A percentile compares a stretch with the other conserved stretches of the same genome.
Evolutionary conservation across 1,140 invertebrate species (phyloP).

Genomic region (Drosophila trapezifrons): DNA sequence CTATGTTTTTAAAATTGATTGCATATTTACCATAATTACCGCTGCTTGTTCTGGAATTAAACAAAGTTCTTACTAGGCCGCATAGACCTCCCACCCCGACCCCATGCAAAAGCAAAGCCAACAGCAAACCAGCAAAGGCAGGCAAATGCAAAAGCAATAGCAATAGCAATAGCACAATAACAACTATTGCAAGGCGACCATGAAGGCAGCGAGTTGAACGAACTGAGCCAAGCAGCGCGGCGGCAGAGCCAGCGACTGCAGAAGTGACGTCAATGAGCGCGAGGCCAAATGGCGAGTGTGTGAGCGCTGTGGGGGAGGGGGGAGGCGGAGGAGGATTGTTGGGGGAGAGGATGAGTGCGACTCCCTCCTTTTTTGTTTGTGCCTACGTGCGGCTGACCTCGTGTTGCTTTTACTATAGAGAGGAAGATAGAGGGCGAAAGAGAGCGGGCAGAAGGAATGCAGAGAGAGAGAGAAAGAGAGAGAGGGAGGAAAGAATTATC

Average conservation of each 20-base stretch:
- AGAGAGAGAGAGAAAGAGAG: conserved; percentile 1
- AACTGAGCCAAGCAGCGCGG: conserved; percentile 61
- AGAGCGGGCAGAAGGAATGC: conserved; percentile 1
- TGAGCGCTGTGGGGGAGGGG: conserved; percentile 27
- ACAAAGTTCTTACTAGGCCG: conserved; percentile 2
- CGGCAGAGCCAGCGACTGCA: conserved; percentile 59
- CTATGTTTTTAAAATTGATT: not conserved
- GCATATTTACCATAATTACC: not conserved
- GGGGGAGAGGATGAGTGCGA: conserved; percentile 11
- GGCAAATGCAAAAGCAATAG: conserved; percentile 10
- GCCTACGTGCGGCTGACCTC: conserved; percentile 69
- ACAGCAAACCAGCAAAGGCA: conserved; percentile 7
- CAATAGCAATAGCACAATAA: conserved; percentile 53
- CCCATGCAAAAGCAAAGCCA: conserved; percentile 5
- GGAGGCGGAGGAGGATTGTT: conserved; percentile 1
- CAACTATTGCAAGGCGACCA: conserved; percentile 65
- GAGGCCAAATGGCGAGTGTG: conserved; percentile 64
- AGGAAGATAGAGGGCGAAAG: not conserved
- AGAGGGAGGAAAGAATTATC: conserved; percentile 56
- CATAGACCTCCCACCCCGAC: not conserved
- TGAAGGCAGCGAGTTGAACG: conserved; percentile 71
- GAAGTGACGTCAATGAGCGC: conserved; percentile 79
- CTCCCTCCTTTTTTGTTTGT: conserved; percentile 32
- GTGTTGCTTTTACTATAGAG: conserved; percentile 57
- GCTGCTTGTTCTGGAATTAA: conserved; percentile 19